These are phyloP conservation scores for Pristionchus exspectatus DNA, from an alignment of 2,888 invertebrate genomes.

Conservation along the genomic window DNA sequence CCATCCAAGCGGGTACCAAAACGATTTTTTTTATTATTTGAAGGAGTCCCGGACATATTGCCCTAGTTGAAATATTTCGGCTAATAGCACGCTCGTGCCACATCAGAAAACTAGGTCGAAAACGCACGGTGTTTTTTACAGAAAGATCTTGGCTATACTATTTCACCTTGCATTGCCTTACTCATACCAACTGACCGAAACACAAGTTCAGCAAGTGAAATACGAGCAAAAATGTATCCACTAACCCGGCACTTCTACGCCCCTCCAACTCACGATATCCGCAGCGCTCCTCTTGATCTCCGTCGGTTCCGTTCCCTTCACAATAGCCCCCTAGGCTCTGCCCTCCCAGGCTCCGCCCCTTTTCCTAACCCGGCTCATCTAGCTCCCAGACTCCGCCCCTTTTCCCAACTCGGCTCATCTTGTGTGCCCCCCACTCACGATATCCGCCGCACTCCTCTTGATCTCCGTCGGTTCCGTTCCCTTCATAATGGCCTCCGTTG, in stretches of 20 bases:
- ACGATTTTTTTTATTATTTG: background rate
- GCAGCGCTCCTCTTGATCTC: constrained; percentile 80
- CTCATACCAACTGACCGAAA: too few species aligned
- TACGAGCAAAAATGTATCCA: too few species aligned
- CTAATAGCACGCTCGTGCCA: background rate
- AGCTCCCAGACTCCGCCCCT: background rate
- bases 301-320: too few species aligned
- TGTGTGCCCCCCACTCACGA: background rate
- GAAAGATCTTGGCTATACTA: too few species aligned
- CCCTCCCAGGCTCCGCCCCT: too few species aligned
- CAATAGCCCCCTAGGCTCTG: too few species aligned
- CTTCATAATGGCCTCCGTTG: constrained; percentile 92
- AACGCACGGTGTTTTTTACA: too few species aligned
- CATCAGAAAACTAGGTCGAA: background rate
- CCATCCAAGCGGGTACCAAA: background rate
- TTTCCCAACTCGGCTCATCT: background rate
- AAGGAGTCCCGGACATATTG: background rate
- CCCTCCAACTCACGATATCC: constrained; percentile 39
- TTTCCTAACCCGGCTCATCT: too few species aligned
- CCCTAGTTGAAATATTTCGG: background rate
- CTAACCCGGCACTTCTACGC: background rate
- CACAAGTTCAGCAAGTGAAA: too few species aligned
- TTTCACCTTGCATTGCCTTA: too few species aligned
- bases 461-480: constrained; percentile 86
- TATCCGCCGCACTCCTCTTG: constrained; percentile 51